Conservation (phyloP, 2,888 invertebrate species). For the Spicauda simplicius region DNA sequence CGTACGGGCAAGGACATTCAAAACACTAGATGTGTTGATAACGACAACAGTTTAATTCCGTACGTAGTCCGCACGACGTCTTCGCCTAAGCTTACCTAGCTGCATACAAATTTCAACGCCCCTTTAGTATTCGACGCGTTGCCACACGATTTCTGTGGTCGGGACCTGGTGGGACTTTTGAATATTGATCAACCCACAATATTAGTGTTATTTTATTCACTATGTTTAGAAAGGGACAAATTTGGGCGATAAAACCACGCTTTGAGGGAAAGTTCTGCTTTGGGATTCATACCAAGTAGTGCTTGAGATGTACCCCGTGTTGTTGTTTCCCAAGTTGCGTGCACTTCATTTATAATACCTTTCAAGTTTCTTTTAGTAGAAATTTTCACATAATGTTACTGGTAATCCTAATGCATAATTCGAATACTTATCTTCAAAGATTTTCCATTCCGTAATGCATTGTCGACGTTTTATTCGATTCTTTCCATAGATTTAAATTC, state of each 20-base stretch:
- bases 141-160: constrained; percentile 78
- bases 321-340: constrained; percentile 35
- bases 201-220: constrained; percentile 48
- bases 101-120: constrained; percentile 71
- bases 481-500: constrained; percentile 25
- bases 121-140: constrained; percentile 69
- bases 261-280: constrained; percentile 66
- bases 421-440: background rate
- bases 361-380: constrained; percentile 5
- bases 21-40: constrained; percentile 51
- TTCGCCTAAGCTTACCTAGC: constrained; percentile 59
- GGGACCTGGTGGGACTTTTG: constrained; percentile 68
- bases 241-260: constrained; percentile 49
- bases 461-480: constrained; percentile 27
- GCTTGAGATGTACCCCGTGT: constrained; percentile 29
- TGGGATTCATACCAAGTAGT: constrained; percentile 46
- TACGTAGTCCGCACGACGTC: constrained; percentile 61
- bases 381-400: background rate
- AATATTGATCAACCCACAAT: constrained; percentile 71
- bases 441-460: background rate
- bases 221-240: constrained; percentile 46
- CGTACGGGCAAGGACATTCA: constrained; percentile 52
- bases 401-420: background rate
- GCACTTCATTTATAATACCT: constrained; percentile 35
- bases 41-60: constrained; percentile 50